A percentile compares a stretch with the other conserved stretches of the same genome.
phyloP scores from a whole-genome alignment of 2,797 vertebrate genomes.

The Xiphophorus birchmanni region DNA sequence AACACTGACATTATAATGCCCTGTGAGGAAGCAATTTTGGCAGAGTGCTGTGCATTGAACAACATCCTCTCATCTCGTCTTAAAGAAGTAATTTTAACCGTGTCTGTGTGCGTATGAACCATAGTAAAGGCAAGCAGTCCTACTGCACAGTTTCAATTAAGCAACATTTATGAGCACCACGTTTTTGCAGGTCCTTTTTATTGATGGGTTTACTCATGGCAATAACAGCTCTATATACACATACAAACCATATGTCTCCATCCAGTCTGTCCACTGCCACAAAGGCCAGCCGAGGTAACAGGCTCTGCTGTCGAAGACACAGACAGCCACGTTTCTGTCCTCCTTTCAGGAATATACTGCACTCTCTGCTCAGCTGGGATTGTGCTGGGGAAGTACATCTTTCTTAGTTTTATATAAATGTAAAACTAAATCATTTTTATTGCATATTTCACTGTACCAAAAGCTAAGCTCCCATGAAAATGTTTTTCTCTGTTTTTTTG shows the following conservation, averaged over 20 bases:
- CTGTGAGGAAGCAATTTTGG: slow-evolving; percentile 26
- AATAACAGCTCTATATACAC: slow-evolving; percentile 55
- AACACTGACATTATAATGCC: slow-evolving; percentile 28
- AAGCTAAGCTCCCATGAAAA: neutral
- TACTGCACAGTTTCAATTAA: slow-evolving; percentile 80
- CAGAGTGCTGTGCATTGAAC: slow-evolving; percentile 21
- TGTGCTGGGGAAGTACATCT: slow-evolving; percentile 11
- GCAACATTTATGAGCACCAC: slow-evolving; percentile 73
- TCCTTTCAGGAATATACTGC: slow-evolving; percentile 35
- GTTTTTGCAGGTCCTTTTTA: slow-evolving; percentile 56
- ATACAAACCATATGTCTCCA: slow-evolving; percentile 60
- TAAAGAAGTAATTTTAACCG: neutral
- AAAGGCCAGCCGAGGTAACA: slow-evolving; percentile 21
- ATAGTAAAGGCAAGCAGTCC: slow-evolving; percentile 56
- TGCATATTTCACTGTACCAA: neutral
- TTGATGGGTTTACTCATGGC: slow-evolving; percentile 68
- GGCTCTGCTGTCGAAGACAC: slow-evolving; percentile 27
- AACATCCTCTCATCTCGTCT: slow-evolving; percentile 19
- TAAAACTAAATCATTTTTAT: neutral
- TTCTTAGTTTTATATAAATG: neutral
- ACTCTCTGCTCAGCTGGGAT: slow-evolving; percentile 17
- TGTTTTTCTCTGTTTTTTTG: neutral
- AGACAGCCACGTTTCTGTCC: slow-evolving; percentile 43
- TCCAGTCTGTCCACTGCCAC: slow-evolving; percentile 57
- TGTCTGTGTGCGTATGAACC: slow-evolving; percentile 40